phyloP scores from a whole-genome alignment of 2,797 vertebrate species.

The Mergus octosetaceus region DNA sequence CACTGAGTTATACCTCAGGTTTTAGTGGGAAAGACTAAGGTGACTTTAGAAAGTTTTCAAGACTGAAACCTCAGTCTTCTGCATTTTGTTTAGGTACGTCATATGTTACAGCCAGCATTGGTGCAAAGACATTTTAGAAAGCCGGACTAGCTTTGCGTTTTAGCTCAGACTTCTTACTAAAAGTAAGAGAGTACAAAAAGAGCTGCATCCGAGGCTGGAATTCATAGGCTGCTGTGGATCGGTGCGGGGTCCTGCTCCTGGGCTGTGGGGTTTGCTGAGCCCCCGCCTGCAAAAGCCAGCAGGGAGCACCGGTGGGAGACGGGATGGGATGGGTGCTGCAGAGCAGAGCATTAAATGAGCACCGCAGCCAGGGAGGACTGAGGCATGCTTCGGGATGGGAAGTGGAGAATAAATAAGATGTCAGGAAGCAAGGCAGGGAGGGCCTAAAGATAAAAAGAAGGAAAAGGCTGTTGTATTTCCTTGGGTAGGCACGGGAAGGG shows the following conservation, averaged over 20 bases:
- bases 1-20: neutral
- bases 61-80: neutral
- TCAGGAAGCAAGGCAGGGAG: neutral
- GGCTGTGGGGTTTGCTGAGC: neutral
- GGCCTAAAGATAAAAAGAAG: neutral
- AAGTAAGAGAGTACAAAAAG: too few species aligned
- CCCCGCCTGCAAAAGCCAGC: neutral
- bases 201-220: neutral
- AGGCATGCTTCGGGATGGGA: neutral
- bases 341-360: neutral
- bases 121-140: neutral
- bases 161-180: neutral
- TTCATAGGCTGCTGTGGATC: neutral
- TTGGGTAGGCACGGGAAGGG: neutral
- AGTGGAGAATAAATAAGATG: neutral
- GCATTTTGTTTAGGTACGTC: neutral
- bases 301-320: neutral
- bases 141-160: neutral
- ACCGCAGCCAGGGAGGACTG: accelerated
- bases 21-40: neutral
- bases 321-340: accelerated
- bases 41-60: neutral
- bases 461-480: neutral
- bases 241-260: neutral
- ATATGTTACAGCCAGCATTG: neutral